Percentiles rank a stretch among this genome's conserved stretches.
Conservation (phyloP, 1,140 invertebrate species). For the Philopotamus ludificatus region DNA sequence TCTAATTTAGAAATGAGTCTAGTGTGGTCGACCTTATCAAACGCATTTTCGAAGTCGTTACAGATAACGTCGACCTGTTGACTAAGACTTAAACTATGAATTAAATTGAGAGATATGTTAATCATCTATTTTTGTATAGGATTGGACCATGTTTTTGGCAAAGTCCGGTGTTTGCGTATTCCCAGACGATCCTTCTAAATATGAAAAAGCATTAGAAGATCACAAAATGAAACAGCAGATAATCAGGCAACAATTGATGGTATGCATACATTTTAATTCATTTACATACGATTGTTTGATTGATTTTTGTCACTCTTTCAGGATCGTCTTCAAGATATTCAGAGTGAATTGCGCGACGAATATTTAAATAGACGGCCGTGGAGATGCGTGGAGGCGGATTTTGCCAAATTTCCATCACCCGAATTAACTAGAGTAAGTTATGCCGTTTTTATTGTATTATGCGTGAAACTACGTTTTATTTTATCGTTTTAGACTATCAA, state of each 20-base stretch:
- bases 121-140: constrained; percentile 42
- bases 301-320: constrained; percentile 34
- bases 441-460: background rate
- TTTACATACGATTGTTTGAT: background rate
- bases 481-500: constrained; percentile 42
- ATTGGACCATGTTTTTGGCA: constrained; percentile 54
- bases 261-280: constrained; percentile 30
- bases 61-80: too few species aligned
- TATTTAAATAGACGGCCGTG: constrained; percentile 50
- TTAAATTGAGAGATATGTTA: background rate
- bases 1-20: too few species aligned
- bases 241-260: constrained; percentile 47
- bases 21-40: too few species aligned
- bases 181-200: constrained; percentile 49
- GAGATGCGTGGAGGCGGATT: constrained; percentile 50
- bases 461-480: background rate
- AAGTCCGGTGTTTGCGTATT: constrained; percentile 51
- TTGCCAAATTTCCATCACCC: constrained; percentile 49
- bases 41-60: too few species aligned
- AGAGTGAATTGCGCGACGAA: constrained; percentile 46
- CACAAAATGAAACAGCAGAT: constrained; percentile 50
- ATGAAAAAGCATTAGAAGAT: constrained; percentile 46
- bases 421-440: constrained; percentile 48
- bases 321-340: constrained; percentile 46
- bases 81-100: background rate